A percentile compares a stretch with the other conserved stretches of the same genome.
Evolutionary conservation across 2,797 vertebrate genomes (phyloP).

Genomic region (Spinus olivaceus): DNA sequence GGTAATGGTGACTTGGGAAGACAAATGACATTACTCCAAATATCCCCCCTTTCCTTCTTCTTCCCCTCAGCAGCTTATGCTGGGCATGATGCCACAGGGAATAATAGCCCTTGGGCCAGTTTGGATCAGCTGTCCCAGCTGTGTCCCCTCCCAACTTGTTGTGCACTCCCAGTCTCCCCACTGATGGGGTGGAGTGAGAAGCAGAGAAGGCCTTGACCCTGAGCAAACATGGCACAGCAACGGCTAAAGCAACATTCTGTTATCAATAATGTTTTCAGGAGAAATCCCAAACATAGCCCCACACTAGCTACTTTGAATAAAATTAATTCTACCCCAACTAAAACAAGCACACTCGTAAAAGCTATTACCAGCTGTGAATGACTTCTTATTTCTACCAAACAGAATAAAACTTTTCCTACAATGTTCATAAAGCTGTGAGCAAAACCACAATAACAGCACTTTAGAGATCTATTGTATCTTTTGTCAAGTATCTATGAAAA

Average conservation of each 20-base stretch:
- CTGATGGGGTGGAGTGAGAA: neutral
- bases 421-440: neutral
- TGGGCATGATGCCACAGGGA: neutral
- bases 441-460: neutral
- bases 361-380: neutral
- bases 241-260: neutral
- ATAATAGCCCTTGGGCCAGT: neutral
- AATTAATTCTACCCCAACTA: neutral
- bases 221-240: neutral
- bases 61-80: neutral
- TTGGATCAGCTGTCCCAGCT: neutral
- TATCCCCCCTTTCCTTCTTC: neutral
- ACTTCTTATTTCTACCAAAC: constrained; percentile 34
- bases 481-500: neutral
- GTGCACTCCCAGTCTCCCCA: neutral
- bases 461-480: neutral
- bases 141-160: neutral
- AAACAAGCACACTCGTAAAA: neutral
- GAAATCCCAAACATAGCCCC: neutral
- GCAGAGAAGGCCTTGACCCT: neutral
- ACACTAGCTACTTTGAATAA: neutral
- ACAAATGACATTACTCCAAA: neutral
- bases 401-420: neutral
- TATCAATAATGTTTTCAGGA: neutral
- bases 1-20: neutral